Evolutionary conservation across 2,797 vertebrate genomes (phyloP), one percentile per base, ranked within the genome.

Genomic region (Fistularia commersonii): DNA sequence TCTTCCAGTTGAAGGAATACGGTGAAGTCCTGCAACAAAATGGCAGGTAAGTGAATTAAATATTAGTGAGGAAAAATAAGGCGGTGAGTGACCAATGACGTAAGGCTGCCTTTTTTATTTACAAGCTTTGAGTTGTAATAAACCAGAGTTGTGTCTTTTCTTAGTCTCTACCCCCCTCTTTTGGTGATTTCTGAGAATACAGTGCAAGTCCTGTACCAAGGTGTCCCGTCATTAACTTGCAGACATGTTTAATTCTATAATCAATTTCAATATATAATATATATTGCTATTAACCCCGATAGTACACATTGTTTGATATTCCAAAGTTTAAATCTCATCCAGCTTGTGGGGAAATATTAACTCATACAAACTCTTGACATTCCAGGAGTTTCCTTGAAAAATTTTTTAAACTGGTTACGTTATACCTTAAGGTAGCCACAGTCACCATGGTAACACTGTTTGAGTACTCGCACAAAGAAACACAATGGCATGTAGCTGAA

Each of bases 41-140:
- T 92, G 91, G 87, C 90, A 91, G 91, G 91, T 91, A 87, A 83
- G 59, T 61, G 34, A 57, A 42, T 10, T 3, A 23, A 11, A 7
- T 38, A 40, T 13, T 11, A 34, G 1, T 40, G 9, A 39, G 12
- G 23, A 43, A 36, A 37, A 31, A 40, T 51, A 4, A 32, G 6
- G 8, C n/a, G 12, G 12, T 41, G 23, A 23, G 12, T 41, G 23
- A 23, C 23, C 23, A 23, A 38, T 37, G 15, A 49, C 13, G 36
- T 3, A 11, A 6, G 10, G 10, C 8, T 7, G 36, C 15, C 10
- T 49, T 31, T 5, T 47, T 11, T 9, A 3, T 11, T 38, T 36
- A 11, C n/a, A 23, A 37, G n/a, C 7, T 11, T 9, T 11, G 8
- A 34, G 8, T 7, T 23, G 13, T 12, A 9, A 39, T 8, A 6